These are phyloP conservation scores for Saccopteryx leptura DNA, from an alignment of 2,113 vertebrate genomes.

Conservation along the genomic window DNA sequence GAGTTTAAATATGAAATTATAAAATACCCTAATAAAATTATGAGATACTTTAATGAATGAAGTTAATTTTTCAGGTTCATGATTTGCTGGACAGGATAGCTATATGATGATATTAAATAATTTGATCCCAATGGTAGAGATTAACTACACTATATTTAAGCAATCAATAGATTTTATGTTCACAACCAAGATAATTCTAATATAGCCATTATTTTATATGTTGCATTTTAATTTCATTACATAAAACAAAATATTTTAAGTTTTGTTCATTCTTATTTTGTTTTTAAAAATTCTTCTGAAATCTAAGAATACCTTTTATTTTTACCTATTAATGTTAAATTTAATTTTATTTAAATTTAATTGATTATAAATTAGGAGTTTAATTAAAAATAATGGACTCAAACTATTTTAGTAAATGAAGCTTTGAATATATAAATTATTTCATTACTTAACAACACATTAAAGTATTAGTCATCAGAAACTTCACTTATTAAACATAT, in stretches of 20 bases:
- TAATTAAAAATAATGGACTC: not conserved
- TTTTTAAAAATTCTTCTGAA: not conserved
- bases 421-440: not conserved
- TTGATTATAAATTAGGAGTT: not conserved
- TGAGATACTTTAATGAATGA: not conserved
- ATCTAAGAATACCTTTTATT: not conserved
- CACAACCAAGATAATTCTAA: not conserved
- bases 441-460: slow-evolving; percentile 30
- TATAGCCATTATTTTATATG: not conserved
- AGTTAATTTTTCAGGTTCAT: not conserved
- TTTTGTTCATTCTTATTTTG: not conserved
- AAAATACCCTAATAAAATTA: not conserved
- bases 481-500: not conserved
- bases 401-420: not conserved
- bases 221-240: slow-evolving; percentile 25
- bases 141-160: not conserved
- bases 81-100: not conserved
- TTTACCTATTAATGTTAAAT: not conserved
- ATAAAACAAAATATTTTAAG: not conserved
- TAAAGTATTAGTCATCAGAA: slow-evolving; percentile 24
- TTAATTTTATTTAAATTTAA: not conserved
- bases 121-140: slow-evolving; percentile 45
- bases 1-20: slow-evolving; percentile 19
- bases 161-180: not conserved
- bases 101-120: not conserved